Evolutionary conservation across 1,140 invertebrate genomes (phyloP).

Genomic region (Diabrotica virgifera): DNA sequence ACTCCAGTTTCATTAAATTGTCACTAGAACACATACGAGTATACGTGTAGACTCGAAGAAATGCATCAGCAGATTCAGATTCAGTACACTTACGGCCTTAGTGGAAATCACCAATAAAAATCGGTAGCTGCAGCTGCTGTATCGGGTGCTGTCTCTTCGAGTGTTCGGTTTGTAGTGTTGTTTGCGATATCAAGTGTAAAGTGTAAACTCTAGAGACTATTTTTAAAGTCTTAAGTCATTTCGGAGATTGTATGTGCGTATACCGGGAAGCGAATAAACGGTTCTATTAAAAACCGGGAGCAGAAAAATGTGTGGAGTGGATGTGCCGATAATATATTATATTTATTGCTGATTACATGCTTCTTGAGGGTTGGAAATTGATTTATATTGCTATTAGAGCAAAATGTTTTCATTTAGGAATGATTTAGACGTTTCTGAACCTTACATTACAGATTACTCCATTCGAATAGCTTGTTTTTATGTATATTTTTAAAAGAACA

Average conservation of each 20-base stretch:
- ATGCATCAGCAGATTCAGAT: neutral
- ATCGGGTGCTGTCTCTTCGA: neutral
- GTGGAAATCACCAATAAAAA: too few relatives aligned
- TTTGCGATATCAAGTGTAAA: neutral
- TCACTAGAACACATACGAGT: neutral
- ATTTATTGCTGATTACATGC: neutral
- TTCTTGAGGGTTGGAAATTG: neutral
- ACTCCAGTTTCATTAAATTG: slow-evolving; percentile 2
- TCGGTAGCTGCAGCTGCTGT: neutral
- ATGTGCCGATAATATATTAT: neutral
- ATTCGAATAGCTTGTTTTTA: too few relatives aligned
- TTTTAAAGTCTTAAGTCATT: neutral
- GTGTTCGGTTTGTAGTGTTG: neutral
- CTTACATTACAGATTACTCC: too few relatives aligned
- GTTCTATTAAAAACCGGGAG: neutral
- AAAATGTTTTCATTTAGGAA: too few relatives aligned
- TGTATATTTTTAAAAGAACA: too few relatives aligned
- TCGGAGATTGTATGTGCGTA: too few relatives aligned
- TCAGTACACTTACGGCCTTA: too few relatives aligned
- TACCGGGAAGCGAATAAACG: too few relatives aligned
- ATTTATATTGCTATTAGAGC: neutral
- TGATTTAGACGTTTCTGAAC: too few relatives aligned
- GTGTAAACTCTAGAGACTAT: neutral
- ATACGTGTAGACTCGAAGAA: neutral
- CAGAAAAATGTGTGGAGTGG: neutral